Base-by-base conservation (phyloP, 1,140 invertebrate genomes). In the Saccostrea cuccullata region DNA sequence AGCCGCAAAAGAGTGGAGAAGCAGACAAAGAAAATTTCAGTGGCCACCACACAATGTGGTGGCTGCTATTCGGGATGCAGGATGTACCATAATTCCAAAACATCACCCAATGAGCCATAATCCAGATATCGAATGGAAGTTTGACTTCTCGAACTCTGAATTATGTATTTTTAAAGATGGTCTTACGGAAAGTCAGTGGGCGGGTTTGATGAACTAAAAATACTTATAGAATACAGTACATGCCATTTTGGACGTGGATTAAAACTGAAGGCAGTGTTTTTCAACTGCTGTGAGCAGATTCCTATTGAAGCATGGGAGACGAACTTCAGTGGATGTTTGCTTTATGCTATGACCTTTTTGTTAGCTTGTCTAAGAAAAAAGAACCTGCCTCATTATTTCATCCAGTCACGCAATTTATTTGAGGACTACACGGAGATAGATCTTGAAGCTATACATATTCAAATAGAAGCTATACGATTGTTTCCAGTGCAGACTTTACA, bases 381-480 rank as follows among this genome's bases (percentile, higher is more conserved):
- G 12, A 87, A 87, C 15, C 55, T 89, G 20, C 86, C 89, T 20
- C 58, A 89, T n/a, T 89, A 87, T 67, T 89, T 89, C 40, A 87
- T 89, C 55, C 64, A 26, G n/a, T 30, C 82, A 26, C 82, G 82
- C 36, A 89, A 89, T 23, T 85, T 89, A 26, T 73, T 89, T n/a
- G 15, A 20, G 20, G 82, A 82, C n/a, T 36, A 64, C 1, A 26
- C 20, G 3, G 60, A 70, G 0, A 73, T 36, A 82, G n/a, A 58
- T 3, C 26, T 89, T 8, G 26, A 89, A 30, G 58, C 11, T 0
- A 67, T 89, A 2, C 5, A 23, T 0, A 40, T 87, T 0, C 55
- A 82, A 55, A 40, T 87, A 8, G 83, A 85, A n/a, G 40, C 55
- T 0, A 26, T 87, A 1, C 30, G 89, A 23, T 64, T 77, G 60